Evolutionary conservation across 2,113 vertebrate species (phyloP), one percentile per base, ranked within the genome.

Genomic region (Pseudonaja textilis): DNA sequence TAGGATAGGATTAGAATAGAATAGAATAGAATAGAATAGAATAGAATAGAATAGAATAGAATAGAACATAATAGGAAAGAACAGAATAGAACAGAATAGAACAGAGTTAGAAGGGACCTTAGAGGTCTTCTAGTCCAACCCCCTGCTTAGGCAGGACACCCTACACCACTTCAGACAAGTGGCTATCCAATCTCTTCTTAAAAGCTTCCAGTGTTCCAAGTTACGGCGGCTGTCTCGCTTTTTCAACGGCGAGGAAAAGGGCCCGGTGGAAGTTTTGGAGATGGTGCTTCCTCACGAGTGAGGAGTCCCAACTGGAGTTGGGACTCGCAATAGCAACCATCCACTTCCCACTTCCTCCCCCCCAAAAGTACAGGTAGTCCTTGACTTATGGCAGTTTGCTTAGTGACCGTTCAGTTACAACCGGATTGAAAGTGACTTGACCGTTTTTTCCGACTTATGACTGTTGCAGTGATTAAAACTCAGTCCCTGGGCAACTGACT

Each of bases 291-390:
- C 26, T 12, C 10, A 3, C 3, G 26, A 64, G 61, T 29, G 14
- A 64, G 26, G 61, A n/a, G 61, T 26, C 61, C 10, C 25, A 10
- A 25, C 23, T 9, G 23, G 59, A 61, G 25, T 61, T 11, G 59
- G 59, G 59, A 26, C 26, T n/a, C 11, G 1, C 11, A 11, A 29
- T n/a, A n/a, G 61, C 61, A 29, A 26, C 12, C 34, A n/a, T 14
- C 29, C 29, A n/a, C 0, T 4, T 34, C 1, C 12, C 29, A 3
- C 4, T 9, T 14, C 5, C 4, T 0, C 26, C 57, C 57, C 47
- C 5, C 5, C 4, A 45, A 47, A 0, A n/a, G 0, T 14, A 64
- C 61, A n/a, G 11, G 11, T 4, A 64, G 4, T n/a, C 11, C 61
- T 14, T 1, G 11, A n/a, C 0, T 64, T 64, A 29, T 26, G 1